Evolutionary conservation across 2,888 invertebrate species (phyloP), one percentile per base, ranked within the genome.

Genomic region (Mythimna vitellina): DNA sequence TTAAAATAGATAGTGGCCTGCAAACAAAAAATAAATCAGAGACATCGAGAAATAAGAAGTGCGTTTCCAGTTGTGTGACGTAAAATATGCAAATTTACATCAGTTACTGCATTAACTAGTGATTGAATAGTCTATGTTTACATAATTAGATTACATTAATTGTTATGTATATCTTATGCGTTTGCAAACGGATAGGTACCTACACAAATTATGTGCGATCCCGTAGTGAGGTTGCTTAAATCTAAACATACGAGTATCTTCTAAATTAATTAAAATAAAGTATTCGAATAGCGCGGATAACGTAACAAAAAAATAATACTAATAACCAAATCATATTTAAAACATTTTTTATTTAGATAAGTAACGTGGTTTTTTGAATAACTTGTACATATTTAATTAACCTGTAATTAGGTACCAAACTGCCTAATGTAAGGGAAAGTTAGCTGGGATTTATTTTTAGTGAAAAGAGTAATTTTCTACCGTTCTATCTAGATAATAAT

Each of bases 61-160:
- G 12, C 35, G 14, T 9, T 32, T 20, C 0, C 12, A 17, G 9
- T 61, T 20, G 20, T 42, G 38, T 78, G 79, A 54, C 12, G 58
- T 72, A 38, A 62, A 53, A n/a, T 35, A 62, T 58, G 57, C 20
- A 63, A 78, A 78, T 54, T 14, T 53, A 22, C 20, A 46, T 14
- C 46, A 71, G 71, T 60, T 63, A 32, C 29, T 71, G 49, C 53
- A 60, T 63, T 29, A 57, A 53, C 9, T 35, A 56, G 22, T 49
- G 7, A 54, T 61, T 64, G 54, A 57, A 57, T 62, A 70, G 12
- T 51, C n/a, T 32, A 54, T 64, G 60, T 25, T 38, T 49, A 49
- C 38, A 71, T 32, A 60, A 51, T 51, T 35, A 42, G 22, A 64
- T 32, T 58, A 58, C 22, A 64, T 54, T 29, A 29, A 71, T 56